Base-by-base conservation (phyloP, 2,888 invertebrate genomes). In the Polia nebulosa region DNA sequence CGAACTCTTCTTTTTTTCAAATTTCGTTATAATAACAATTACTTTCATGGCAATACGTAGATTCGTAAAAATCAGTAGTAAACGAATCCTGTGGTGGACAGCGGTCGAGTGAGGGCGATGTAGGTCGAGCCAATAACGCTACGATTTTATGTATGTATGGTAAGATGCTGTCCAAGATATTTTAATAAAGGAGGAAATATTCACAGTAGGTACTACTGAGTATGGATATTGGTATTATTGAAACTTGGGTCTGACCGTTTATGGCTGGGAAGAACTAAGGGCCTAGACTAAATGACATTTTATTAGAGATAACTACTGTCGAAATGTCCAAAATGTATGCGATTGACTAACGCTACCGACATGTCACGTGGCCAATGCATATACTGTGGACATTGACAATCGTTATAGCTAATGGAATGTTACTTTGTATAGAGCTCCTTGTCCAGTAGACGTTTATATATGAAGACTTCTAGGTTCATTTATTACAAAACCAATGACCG, bases 111-210 rank as follows among this genome's bases (percentile, higher is more conserved):
- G 51, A 59, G 41, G 45, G 29, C 39, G 80, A 60, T 57, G 63
- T 20, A 57, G 76, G 67, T 57, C 80, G 59, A 53, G 8, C 47
- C 61, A 63, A 63, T 76, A 44, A 47, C 44, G 27, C 44, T 25
- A 57, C 25, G 20, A 60, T 39, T 66, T 73, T 60, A 76, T 78
- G 72, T 78, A 66, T 57, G 44, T 57, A 73, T 66, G 41, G 25
- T 63, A 60, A 79, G 25, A 65, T 20, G 32, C 39, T 51, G 15
- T 53, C 47, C 25, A 8, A 13, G n/a, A 53, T 39, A 27, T 51
- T 51, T 66, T 52, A 27, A 53, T 47, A 22, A n/a, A 32, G 32
- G 17, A 45, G 7, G 25, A 63, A 63, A 57, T 77, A 69, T 63
- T 55, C 27, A 52, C 49, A 44, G 11, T n/a, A n/a, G n/a, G n/a